Evolutionary conservation across 1,140 invertebrate species (phyloP).

Genomic region (Pseudomyrmex dendroicus): DNA sequence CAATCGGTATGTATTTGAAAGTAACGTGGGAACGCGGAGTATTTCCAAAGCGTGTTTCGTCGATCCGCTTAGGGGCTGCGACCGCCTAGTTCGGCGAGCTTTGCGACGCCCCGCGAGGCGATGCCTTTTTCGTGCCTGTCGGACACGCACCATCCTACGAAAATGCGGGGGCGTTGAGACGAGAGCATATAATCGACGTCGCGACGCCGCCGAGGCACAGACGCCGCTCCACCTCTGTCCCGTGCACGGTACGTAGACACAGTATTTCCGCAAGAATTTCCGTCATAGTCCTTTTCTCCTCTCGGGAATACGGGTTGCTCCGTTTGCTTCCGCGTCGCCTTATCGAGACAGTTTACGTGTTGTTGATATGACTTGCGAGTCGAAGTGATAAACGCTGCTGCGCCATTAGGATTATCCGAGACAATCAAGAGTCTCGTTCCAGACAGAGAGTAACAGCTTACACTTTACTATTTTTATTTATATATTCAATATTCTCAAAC

Average conservation of each 20-base stretch:
- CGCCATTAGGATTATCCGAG: conserved; percentile 40
- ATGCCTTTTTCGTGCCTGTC: conserved; percentile 85
- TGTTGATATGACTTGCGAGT: neutral
- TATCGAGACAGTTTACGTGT: neutral
- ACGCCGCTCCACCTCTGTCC: conserved; percentile 85
- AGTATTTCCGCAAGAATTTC: conserved; percentile 41
- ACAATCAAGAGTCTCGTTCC: conserved; percentile 3
- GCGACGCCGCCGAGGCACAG: conserved; percentile 83
- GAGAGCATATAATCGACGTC: conserved; percentile 85
- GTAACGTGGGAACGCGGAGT: conserved; percentile 8
- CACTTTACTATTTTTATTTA: conserved; percentile 8
- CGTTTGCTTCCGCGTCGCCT: neutral
- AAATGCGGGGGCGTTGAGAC: conserved; percentile 84
- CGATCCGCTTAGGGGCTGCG: conserved; percentile 70
- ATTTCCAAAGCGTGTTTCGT: conserved; percentile 58
- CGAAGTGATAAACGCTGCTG: conserved; percentile 26
- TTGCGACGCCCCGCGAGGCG: conserved; percentile 82
- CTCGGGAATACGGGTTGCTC: conserved; percentile 2
- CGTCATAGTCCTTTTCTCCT: neutral
- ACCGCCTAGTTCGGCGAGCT: conserved; percentile 81
- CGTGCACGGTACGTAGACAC: conserved; percentile 84
- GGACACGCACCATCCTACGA: conserved; percentile 80
- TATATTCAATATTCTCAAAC: no score
- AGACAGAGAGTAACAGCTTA: conserved; percentile 19
- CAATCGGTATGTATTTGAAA: neutral